Evolutionary conservation across 2,888 invertebrate species (phyloP).

Genomic region (Melipona bicolor): DNA sequence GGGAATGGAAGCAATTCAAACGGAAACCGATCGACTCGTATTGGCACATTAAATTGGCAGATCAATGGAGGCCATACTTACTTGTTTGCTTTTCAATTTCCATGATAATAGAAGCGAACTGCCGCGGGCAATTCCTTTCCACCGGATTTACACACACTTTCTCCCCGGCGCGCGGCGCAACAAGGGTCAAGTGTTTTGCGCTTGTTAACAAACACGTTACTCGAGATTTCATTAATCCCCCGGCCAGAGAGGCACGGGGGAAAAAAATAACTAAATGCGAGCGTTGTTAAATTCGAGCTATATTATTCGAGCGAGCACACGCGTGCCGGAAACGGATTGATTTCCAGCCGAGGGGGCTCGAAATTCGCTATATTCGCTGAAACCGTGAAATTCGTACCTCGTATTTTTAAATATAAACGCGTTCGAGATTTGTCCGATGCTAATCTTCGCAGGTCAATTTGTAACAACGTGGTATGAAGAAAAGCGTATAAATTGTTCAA

Average conservation of each 20-base stretch:
- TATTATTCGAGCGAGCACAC: too few species aligned
- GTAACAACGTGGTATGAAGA: too few species aligned
- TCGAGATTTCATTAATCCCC: constrained; percentile 29
- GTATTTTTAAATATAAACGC: too few species aligned
- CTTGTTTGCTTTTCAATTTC: constrained; percentile 73
- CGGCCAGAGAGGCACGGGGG: too few species aligned
- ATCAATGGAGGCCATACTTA: constrained; percentile 61
- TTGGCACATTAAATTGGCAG: constrained; percentile 56
- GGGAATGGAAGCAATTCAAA: constrained; percentile 30
- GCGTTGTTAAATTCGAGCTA: neutral
- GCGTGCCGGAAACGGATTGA: too few species aligned
- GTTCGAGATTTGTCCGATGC: too few species aligned
- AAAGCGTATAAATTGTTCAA: too few species aligned
- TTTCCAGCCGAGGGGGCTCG: too few species aligned
- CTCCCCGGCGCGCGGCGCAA: neutral
- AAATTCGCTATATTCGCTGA: too few species aligned
- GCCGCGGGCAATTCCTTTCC: constrained; percentile 25
- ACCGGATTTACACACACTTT: neutral
- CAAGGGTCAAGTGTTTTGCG: constrained; percentile 38
- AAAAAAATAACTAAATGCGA: neutral
- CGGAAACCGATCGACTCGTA: constrained; percentile 41
- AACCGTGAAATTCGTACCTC: too few species aligned
- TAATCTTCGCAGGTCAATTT: too few species aligned
- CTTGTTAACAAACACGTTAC: constrained; percentile 20
- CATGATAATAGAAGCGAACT: constrained; percentile 39